Evolutionary conservation across 2,797 vertebrate species (phyloP).

Genomic region (Calcarius lapponicus): DNA sequence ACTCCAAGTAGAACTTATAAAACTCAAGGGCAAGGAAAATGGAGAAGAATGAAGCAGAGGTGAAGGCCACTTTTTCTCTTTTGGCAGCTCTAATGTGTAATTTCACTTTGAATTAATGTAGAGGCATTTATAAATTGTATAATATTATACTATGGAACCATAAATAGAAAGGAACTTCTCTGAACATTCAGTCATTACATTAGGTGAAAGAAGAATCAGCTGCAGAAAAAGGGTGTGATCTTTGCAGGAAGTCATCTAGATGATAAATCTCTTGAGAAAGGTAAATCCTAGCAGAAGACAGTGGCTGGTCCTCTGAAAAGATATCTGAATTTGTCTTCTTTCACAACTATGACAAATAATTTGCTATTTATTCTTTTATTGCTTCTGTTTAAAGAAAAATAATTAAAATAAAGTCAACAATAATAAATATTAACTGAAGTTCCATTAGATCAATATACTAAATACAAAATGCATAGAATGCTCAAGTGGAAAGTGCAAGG

Average conservation of each 20-base stretch:
- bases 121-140: background rate
- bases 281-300: background rate
- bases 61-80: background rate
- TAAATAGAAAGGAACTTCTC: background rate
- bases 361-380: background rate
- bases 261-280: background rate
- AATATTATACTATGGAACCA: background rate
- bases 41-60: background rate
- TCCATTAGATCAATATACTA: background rate
- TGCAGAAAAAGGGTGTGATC: background rate
- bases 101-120: background rate
- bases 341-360: background rate
- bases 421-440: background rate
- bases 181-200: background rate
- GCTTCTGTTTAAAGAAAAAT: background rate
- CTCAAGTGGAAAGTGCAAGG: background rate
- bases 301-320: background rate
- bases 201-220: background rate
- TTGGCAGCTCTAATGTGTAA: background rate
- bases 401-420: background rate
- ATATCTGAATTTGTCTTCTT: background rate
- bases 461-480: background rate
- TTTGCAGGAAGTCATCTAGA: background rate
- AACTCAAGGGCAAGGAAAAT: background rate
- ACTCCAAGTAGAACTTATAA: background rate